Conservation (phyloP, 2,797 vertebrate genomes). For the Spinibarbus caldwelli region DNA sequence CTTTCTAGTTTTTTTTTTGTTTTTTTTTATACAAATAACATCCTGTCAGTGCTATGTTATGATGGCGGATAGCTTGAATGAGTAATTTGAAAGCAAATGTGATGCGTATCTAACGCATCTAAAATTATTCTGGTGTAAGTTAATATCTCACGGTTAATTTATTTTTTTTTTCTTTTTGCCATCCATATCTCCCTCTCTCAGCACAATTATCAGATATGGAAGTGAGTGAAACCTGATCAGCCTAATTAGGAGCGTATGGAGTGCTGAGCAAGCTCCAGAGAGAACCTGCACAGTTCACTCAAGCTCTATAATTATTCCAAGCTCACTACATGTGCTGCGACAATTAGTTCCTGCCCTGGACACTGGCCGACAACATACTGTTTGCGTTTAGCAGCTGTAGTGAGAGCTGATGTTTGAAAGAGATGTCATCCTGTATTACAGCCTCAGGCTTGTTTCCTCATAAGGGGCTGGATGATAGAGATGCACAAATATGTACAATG, state of each 20-base stretch:
- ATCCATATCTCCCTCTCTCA: conserved; percentile 9
- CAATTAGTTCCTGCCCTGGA: conserved; percentile 51
- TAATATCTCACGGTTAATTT: neutral
- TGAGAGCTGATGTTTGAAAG: conserved; percentile 51
- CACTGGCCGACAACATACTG: conserved; percentile 11
- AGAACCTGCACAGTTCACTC: conserved; percentile 16
- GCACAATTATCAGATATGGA: conserved; percentile 4
- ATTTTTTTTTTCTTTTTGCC: neutral
- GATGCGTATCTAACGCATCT: neutral
- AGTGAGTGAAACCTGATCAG: conserved; percentile 46
- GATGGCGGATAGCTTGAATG: neutral
- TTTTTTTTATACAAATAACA: neutral
- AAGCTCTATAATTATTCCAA: conserved; percentile 49
- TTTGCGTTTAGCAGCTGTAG: conserved; percentile 56
- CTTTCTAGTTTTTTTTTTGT: neutral
- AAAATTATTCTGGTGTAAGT: conserved; percentile 1
- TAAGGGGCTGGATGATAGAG: conserved; percentile 17
- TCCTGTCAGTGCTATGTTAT: neutral
- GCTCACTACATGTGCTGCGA: conserved; percentile 26
- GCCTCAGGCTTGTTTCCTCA: neutral
- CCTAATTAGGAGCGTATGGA: conserved; percentile 15
- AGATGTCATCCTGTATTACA: conserved; percentile 55
- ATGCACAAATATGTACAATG: neutral
- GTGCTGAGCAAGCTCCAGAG: conserved; percentile 17
- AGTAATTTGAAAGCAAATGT: neutral